A percentile compares a stretch with the other conserved stretches of the same genome.
Conservation (phyloP, 1,140 invertebrate genomes). For the Lethrus apterus region DNA sequence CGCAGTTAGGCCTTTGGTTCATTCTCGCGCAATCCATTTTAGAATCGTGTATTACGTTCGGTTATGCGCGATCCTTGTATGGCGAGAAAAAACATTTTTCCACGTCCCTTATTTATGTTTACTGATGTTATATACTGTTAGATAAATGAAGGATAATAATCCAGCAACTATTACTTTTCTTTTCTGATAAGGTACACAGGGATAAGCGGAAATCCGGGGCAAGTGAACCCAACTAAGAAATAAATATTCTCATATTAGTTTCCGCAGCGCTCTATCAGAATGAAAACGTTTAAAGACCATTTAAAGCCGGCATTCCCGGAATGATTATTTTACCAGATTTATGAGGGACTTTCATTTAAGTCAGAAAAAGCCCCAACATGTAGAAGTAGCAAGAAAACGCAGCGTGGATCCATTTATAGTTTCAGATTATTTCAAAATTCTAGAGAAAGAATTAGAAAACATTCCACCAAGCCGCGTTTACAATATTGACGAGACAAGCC, state of each 20-base stretch:
- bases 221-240: background rate
- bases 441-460: slow-evolving; percentile 24
- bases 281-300: background rate
- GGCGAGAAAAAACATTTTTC: too few species aligned
- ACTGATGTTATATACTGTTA: too few species aligned
- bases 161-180: too few species aligned
- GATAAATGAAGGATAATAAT: too few species aligned
- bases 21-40: too few species aligned
- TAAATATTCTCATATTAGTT: background rate
- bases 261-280: background rate
- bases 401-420: slow-evolving; percentile 29
- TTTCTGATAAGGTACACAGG: slow-evolving; percentile 1
- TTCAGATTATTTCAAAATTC: slow-evolving; percentile 26
- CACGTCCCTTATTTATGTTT: too few species aligned
- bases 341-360: background rate
- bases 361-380: background rate
- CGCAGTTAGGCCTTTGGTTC: too few species aligned
- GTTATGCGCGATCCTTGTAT: too few species aligned
- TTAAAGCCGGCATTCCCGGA: background rate
- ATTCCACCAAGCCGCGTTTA: slow-evolving; percentile 27
- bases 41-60: too few species aligned
- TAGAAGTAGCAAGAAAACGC: slow-evolving; percentile 9
- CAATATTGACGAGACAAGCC: slow-evolving; percentile 34
- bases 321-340: background rate
- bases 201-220: background rate